A percentile compares a stretch with the other conserved stretches of the same genome.
Evolutionary conservation across 2,888 invertebrate species (phyloP).

Genomic region (Andrena bucephala): DNA sequence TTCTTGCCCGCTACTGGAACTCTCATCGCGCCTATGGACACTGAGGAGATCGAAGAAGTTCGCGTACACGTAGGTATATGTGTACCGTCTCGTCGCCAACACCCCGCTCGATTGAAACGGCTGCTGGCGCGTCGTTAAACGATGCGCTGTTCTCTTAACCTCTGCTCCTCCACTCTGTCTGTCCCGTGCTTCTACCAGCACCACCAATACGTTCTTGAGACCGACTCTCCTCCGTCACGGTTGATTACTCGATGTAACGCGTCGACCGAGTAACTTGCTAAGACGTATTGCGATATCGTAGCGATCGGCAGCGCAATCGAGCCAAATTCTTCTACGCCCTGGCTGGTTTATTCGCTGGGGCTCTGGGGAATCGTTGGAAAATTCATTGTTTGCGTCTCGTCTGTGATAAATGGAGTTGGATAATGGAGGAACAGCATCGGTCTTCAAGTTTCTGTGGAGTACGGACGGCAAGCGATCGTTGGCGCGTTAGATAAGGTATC

Average conservation of each 20-base stretch:
- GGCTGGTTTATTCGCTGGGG: background rate
- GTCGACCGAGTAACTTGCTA: conserved; percentile 24
- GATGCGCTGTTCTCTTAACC: background rate
- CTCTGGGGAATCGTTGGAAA: background rate
- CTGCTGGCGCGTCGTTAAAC: background rate
- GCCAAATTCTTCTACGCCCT: background rate
- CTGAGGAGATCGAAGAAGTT: background rate
- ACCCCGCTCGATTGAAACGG: background rate
- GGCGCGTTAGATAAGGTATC: background rate
- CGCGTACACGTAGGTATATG: no score
- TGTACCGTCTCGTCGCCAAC: background rate
- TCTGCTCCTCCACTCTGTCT: background rate
- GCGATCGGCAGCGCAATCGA: conserved; percentile 38
- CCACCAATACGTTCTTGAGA: background rate
- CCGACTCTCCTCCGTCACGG: conserved; percentile 36
- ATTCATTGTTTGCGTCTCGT: background rate
- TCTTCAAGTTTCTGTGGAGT: background rate
- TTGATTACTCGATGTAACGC: conserved; percentile 40
- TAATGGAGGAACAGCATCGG: no score
- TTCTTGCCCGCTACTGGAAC: conserved; percentile 35
- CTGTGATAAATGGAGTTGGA: no score
- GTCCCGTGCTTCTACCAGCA: background rate
- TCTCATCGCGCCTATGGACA: conserved; percentile 17
- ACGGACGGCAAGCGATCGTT: background rate
- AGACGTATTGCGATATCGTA: conserved; percentile 26